phyloP scores from a whole-genome alignment of 1,140 invertebrate genomes.

The Heliconius eleuchia region DNA sequence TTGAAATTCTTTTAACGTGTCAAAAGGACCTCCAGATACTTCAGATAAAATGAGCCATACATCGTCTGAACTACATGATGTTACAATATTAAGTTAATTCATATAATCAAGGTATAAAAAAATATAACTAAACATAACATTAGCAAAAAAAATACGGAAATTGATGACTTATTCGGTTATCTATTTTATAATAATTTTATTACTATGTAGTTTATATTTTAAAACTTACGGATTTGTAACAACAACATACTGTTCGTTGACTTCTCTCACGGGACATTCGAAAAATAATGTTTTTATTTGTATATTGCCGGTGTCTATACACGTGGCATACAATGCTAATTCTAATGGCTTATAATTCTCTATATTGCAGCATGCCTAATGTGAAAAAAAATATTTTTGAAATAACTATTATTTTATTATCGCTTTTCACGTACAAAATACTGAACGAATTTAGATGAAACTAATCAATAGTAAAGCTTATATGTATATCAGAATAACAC shows the following conservation, averaged over 20 bases:
- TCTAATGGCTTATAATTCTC: slow-evolving; percentile 69
- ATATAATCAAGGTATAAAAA: background rate
- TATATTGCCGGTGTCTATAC: slow-evolving; percentile 61
- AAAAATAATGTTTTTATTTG: slow-evolving; percentile 62
- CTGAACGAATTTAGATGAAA: too few species aligned
- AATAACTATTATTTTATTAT: too few species aligned
- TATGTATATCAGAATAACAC: too few species aligned
- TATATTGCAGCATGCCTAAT: slow-evolving; percentile 69
- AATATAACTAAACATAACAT: too few species aligned
- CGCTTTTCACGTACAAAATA: too few species aligned
- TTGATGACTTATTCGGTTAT: too few species aligned
- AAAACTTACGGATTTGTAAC: slow-evolving; percentile 67
- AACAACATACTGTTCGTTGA: slow-evolving; percentile 54
- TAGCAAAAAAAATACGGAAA: too few species aligned
- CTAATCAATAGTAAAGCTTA: too few species aligned
- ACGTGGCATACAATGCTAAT: slow-evolving; percentile 65
- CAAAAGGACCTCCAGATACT: slow-evolving; percentile 65
- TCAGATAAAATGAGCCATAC: slow-evolving; percentile 69
- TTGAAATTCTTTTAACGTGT: slow-evolving; percentile 64
- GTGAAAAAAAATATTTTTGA: background rate
- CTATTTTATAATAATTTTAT: too few species aligned
- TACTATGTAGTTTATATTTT: background rate
- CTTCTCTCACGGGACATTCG: slow-evolving; percentile 67
- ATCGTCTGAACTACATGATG: slow-evolving; percentile 61
- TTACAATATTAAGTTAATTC: background rate